Percentiles rank a stretch among this genome's conserved stretches.
phyloP scores from a whole-genome alignment of 2,797 vertebrate species.

The Acridotheres tristis region DNA sequence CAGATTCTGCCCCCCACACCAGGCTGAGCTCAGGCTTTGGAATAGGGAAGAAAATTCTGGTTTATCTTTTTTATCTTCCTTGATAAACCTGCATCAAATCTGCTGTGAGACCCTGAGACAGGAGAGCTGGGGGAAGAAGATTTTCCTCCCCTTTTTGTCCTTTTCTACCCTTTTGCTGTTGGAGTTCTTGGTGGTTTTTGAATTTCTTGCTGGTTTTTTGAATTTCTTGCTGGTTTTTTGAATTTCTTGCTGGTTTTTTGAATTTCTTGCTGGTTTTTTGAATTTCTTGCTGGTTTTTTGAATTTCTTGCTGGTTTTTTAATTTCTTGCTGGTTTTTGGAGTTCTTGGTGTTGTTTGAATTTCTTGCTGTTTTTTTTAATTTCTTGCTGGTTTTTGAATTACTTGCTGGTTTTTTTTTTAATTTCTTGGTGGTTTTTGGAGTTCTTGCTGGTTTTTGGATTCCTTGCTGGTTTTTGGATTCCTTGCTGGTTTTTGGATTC shows the following conservation, averaged over 20 bases:
- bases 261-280: too few relatives aligned
- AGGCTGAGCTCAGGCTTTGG: neutral
- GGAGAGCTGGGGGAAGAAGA: neutral
- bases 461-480: neutral
- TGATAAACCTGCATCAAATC: neutral
- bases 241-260: too few relatives aligned
- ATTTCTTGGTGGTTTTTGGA: neutral
- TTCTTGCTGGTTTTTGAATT: too few relatives aligned
- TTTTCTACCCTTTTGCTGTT: neutral
- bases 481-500: too few relatives aligned
- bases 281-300: neutral
- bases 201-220: neutral
- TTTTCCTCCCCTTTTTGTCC: neutral
- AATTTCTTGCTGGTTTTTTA: neutral
- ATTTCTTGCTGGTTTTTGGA: neutral
- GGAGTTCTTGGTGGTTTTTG: neutral
- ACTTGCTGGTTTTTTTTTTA: neutral
- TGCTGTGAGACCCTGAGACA: neutral
- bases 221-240: too few relatives aligned
- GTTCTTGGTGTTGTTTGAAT: too few relatives aligned
- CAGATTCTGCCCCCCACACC: neutral
- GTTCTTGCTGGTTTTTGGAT: too few relatives aligned
- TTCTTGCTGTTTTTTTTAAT: neutral
- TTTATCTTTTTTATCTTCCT: neutral
- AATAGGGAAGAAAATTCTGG: neutral